Conservation (phyloP, 1,140 invertebrate genomes). For the Dysdera silvatica region DNA sequence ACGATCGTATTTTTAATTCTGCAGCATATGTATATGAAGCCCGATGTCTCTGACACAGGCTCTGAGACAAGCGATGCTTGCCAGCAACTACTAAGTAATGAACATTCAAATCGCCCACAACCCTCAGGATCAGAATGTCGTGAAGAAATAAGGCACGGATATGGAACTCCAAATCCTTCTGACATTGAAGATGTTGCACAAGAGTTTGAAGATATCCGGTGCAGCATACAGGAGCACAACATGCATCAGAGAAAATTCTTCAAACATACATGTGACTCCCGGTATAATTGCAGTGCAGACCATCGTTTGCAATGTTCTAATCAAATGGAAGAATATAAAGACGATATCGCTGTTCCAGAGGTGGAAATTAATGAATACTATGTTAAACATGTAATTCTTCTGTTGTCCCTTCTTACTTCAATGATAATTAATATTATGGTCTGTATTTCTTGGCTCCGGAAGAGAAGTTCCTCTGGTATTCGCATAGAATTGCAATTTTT, state of each 20-base stretch:
- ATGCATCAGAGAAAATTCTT: no score
- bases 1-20: slow-evolving; percentile 64
- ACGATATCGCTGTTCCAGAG: slow-evolving; percentile 27
- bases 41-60: no score
- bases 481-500: slow-evolving; percentile 85
- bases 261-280: slow-evolving; percentile 14
- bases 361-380: slow-evolving; percentile 53
- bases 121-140: no score
- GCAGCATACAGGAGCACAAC: no score
- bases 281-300: slow-evolving; percentile 41
- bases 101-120: no score
- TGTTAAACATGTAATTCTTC: slow-evolving; percentile 69
- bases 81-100: no score
- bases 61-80: no score
- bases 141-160: no score
- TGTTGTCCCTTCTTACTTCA: slow-evolving; percentile 67
- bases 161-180: no score
- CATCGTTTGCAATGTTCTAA: background rate
- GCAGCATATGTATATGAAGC: slow-evolving; percentile 50
- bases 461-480: slow-evolving; percentile 75
- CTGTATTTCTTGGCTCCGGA: slow-evolving; percentile 74
- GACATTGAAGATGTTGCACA: no score
- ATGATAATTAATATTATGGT: slow-evolving; percentile 84
- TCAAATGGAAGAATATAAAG: slow-evolving; percentile 3
- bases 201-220: no score